Base-by-base conservation (phyloP, 2,888 invertebrate species). In the Apeira syringaria region DNA sequence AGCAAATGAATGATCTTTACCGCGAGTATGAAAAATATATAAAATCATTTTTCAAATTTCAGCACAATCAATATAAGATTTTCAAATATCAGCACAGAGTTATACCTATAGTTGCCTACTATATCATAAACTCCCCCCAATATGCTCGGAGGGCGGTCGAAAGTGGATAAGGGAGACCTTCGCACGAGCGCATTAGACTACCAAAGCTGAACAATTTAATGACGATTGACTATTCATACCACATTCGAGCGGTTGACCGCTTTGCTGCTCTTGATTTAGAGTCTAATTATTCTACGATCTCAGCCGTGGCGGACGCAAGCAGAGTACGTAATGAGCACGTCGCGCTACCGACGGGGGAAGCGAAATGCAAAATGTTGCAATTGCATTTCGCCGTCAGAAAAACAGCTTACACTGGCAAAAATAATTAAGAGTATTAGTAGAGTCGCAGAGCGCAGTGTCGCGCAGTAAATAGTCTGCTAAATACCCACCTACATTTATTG, bases 151-250 rank as follows among this genome's bases (percentile, higher is more conserved):
- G 36, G 55, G 42, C 37, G 45, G 42, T 43, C 33, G 33, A 44
- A 52, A 50, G 50, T 44, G 52, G 52, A 50, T 42, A 59, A 61
- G 47, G 58, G 59, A 57, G 60, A 54, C 59, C 56, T 65, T 61
- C 61, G 64, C 65, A 63, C 61, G 64, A 68, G 67, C 76, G 74
- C 74, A 81, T 85, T 83, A 82, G 83, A 84, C 83, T 84, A 83
- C 79, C 84, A 87, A 83, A 84, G 82, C 85, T 75, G 84, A 86
- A 86, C 84, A 79, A 84, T 87, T 85, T 86, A 87, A 88, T 88
- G 87, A 85, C 82, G 80, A 86, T 87, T 86, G 86, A 85, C 86
- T 87, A 87, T 87, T 88, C 87, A 87, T 86, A 81, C 81, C 80
- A 81, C 80, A 85, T 82, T 80, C 79, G 75, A 78, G 74, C 71